Conservation (phyloP, 2,113 vertebrate genomes). For the Centrocercus urophasianus region DNA sequence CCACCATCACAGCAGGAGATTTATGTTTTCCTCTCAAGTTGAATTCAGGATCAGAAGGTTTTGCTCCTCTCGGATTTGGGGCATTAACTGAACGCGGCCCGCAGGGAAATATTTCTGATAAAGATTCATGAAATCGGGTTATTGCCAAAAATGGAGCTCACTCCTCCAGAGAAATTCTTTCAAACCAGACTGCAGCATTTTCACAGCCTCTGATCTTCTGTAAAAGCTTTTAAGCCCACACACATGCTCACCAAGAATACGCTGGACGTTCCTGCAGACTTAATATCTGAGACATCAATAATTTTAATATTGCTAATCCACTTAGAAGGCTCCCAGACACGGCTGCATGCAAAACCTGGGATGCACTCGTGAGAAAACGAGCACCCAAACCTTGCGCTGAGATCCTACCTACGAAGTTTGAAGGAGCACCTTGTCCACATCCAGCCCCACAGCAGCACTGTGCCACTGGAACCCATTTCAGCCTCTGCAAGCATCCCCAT, state of each 20-base stretch:
- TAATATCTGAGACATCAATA: fast-evolving
- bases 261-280: neutral
- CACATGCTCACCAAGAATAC: neutral
- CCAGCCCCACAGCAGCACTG: neutral
- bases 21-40: neutral
- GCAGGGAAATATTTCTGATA: neutral
- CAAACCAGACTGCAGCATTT: conserved; percentile 42
- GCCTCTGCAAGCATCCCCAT: no score
- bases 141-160: neutral
- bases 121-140: neutral
- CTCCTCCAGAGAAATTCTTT: neutral
- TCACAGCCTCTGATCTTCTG: conserved; percentile 18
- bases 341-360: neutral
- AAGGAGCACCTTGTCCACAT: neutral
- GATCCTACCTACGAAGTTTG: neutral
- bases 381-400: neutral
- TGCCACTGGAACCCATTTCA: neutral
- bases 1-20: neutral
- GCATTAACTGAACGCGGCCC: neutral
- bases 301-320: neutral
- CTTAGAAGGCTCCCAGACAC: neutral
- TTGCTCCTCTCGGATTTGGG: neutral
- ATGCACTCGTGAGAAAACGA: neutral
- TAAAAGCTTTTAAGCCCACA: conserved; percentile 47
- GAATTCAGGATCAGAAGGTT: neutral